Evolutionary conservation across 37 sponge, comb jelly and placozoan genomes (phyloP).

Genomic region (Theonella swinhoei): DNA sequence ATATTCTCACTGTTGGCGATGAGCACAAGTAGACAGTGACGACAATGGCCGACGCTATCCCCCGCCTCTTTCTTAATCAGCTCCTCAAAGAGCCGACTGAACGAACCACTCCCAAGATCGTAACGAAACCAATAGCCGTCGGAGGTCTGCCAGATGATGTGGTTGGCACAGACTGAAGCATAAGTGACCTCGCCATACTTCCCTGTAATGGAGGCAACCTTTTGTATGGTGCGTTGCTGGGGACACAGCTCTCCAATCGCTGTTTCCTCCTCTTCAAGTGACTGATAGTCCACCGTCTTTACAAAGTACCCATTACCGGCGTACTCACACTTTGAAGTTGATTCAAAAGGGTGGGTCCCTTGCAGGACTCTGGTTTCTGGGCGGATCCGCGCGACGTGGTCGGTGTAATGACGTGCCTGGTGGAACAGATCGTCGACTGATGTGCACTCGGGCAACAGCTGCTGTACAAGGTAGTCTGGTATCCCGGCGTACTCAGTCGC

Average conservation of each 20-base stretch:
- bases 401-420: not conserved
- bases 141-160: slow-evolving; percentile 23
- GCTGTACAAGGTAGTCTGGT: slow-evolving; percentile 18
- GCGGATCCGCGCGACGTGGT: not conserved
- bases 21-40: slow-evolving; percentile 37
- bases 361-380: not conserved
- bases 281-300: slow-evolving; percentile 22
- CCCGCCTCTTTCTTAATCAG: not conserved
- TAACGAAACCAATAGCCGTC: slow-evolving; percentile 28
- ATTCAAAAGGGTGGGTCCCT: slow-evolving; percentile 37
- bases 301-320: slow-evolving; percentile 42
- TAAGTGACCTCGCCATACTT: slow-evolving; percentile 14
- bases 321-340: slow-evolving; percentile 37
- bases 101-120: not conserved
- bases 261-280: slow-evolving; percentile 28
- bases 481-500: slow-evolving; percentile 27
- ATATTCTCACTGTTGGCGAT: slow-evolving; percentile 25
- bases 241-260: slow-evolving; percentile 46
- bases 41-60: slow-evolving; percentile 18
- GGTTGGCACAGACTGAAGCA: slow-evolving; percentile 4
- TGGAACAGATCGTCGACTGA: slow-evolving; percentile 23
- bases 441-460: not conserved
- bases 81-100: not conserved
- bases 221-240: slow-evolving; percentile 7
- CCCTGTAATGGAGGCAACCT: slow-evolving; percentile 23